Evolutionary conservation across 2,113 vertebrate genomes (phyloP).

Genomic region (Brachypodius melanocephalos): DNA sequence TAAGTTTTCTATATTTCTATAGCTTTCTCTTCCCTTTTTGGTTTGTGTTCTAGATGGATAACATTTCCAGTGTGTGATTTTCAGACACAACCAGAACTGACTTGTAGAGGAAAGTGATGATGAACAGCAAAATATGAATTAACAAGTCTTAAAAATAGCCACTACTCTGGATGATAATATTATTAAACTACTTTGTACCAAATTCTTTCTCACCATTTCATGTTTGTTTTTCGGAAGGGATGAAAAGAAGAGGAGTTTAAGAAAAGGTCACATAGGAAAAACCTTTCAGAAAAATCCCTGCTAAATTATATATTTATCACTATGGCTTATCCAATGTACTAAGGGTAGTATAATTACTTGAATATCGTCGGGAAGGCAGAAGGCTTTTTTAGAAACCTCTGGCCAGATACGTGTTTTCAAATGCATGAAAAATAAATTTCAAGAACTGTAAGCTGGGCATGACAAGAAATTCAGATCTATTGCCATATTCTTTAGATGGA

Average conservation of each 20-base stretch:
- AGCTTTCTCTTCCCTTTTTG: not conserved
- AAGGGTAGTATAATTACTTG: not conserved
- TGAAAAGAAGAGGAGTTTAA: not conserved
- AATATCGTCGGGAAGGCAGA: not conserved
- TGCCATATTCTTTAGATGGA: not conserved
- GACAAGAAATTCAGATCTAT: not conserved
- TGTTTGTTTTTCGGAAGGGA: not conserved
- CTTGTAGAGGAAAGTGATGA: not conserved
- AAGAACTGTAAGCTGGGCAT: not conserved
- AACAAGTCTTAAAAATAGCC: slow-evolving; percentile 25
- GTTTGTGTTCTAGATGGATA: not conserved
- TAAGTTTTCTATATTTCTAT: not conserved
- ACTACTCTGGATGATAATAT: not conserved
- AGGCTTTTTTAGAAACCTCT: not conserved
- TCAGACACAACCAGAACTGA: not conserved
- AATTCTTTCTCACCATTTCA: not conserved
- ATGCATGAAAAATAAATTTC: not conserved
- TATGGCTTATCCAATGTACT: not conserved
- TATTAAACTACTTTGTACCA: not conserved
- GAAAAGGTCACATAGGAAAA: not conserved
- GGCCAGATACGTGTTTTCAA: not conserved
- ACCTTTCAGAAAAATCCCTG: not conserved
- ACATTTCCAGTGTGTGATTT: not conserved
- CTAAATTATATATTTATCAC: not conserved
- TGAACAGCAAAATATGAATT: not conserved